Evolutionary conservation across 2,113 vertebrate genomes (phyloP).

Genomic region (Bubo bubo): DNA sequence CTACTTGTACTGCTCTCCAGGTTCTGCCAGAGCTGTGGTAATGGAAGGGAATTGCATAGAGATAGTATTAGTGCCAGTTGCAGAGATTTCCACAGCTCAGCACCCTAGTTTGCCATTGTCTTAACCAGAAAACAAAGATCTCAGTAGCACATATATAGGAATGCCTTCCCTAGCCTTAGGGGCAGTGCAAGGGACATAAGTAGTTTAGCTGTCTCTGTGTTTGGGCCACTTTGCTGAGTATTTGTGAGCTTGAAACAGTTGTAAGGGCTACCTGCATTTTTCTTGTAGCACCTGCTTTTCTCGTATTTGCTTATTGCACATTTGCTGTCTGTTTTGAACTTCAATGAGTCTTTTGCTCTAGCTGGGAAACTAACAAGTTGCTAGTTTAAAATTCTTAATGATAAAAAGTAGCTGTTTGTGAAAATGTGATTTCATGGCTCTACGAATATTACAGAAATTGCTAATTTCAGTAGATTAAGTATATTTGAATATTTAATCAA

Average conservation of each 20-base stretch:
- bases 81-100: background rate
- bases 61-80: background rate
- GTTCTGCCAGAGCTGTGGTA: background rate
- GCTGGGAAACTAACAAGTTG: background rate
- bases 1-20: background rate
- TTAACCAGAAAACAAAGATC: background rate
- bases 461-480: background rate
- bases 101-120: background rate
- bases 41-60: background rate
- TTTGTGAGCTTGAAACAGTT: background rate
- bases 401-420: background rate
- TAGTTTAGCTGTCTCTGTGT: background rate
- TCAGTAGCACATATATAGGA: background rate
- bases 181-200: background rate
- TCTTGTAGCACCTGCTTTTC: background rate
- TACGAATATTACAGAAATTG: background rate
- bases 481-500: background rate
- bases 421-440: background rate
- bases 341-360: background rate
- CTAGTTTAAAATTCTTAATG: background rate
- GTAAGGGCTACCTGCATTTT: background rate
- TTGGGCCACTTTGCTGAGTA: background rate
- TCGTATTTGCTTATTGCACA: background rate
- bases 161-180: background rate
- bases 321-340: background rate